Evolutionary conservation across 1,140 invertebrate genomes (phyloP), one percentile per base, ranked within the genome.

Genomic region (Microplitis mediator): DNA sequence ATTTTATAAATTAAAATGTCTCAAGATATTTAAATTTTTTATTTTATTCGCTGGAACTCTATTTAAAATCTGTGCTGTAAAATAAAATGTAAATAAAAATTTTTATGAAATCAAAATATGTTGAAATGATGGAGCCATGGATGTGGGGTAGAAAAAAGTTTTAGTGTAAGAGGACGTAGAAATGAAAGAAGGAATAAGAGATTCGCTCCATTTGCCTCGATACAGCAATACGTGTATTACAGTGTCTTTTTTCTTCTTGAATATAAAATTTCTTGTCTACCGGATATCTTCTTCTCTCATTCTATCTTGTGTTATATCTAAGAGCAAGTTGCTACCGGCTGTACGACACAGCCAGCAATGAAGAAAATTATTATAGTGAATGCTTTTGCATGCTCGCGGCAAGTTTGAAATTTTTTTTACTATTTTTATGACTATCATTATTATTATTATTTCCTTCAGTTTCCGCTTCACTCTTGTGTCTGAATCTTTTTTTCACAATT

Each of bases 201-300:
- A 58, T 31, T 77, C 69, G 78, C 78, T 70, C 77, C 79, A 81
- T 80, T 81, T 80, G 78, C 80, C 69, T 34, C 73, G 76, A 79
- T 80, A 75, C 72, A 74, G 39, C 8, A 78, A 78, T 80, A 78
- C 80, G 64, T 74, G 64, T 72, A 80, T 80, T 77, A 79, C 72
- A 63, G 11, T 11, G 39, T 45, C 39, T 11, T 11, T 45, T 45
- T 45, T 36, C 11, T 52, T 72, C 51, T 36, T 23, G 32, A 54
- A 14, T 35, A 66, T 31, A 39, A 31, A 56, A 36, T 52, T 34
- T 68, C 66, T 56, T 52, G 13, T 35, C 34, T 35, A 4, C 9
- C 23, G 31, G 36, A 36, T 58, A 11, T 35, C 4, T 31, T 23
- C 14, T 68, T 58, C 56, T 52, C 50, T 45, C 16, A 8, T 31